Evolutionary conservation across 2,888 invertebrate genomes (phyloP).

Genomic region (Aphrophora alni): DNA sequence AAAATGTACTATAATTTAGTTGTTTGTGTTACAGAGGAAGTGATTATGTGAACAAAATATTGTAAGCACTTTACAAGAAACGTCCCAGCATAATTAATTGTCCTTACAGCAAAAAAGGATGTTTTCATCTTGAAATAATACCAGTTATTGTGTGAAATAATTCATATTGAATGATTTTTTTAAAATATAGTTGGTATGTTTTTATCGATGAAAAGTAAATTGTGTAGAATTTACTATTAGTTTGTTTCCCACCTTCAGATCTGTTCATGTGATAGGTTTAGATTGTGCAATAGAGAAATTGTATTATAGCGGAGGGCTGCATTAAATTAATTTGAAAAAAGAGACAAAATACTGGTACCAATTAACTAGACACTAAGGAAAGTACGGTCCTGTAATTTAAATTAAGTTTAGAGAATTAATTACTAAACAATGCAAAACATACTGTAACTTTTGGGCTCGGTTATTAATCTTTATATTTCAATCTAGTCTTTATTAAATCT

Average conservation of each 20-base stretch:
- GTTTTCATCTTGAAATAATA: not conserved
- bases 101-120: not conserved
- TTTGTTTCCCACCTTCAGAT: not conserved
- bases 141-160: not conserved
- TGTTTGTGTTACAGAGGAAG: not conserved
- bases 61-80: not conserved
- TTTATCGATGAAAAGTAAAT: not conserved
- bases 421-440: no score
- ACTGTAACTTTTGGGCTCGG: no score
- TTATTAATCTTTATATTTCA: no score
- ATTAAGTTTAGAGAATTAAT: no score
- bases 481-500: no score
- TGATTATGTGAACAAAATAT: not conserved
- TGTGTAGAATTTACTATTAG: not conserved
- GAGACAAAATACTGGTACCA: no score
- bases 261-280: not conserved
- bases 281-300: not conserved
- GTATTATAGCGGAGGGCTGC: not conserved
- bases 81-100: no score
- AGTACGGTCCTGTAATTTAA: no score
- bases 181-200: not conserved
- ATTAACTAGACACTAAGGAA: no score
- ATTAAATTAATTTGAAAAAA: not conserved
- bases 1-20: not conserved
- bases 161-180: conserved; percentile 1